Evolutionary conservation across 2,888 invertebrate species (phyloP), one percentile per base, ranked within the genome.

Genomic region (Willowsia nigromaculata): DNA sequence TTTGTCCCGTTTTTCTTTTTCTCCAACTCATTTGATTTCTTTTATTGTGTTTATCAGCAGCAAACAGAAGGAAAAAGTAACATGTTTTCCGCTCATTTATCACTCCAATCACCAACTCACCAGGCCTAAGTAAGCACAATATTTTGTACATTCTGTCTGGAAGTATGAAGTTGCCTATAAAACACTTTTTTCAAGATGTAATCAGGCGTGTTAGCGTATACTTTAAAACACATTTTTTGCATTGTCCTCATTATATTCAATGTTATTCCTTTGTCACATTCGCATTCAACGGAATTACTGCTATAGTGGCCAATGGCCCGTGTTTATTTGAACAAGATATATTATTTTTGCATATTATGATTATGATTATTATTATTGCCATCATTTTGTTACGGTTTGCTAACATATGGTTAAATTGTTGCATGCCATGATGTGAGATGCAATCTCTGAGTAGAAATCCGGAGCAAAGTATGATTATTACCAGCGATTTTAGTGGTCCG

Each of bases 51-150:
- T 88, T 88, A 88, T 88, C 88, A 59, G 62, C 47, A 62, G 25
- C 40, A 50, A 88, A 78, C 88, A 83, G 76, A 76, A 76, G 83
- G 78, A 68, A 83, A 81, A 88, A 82, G 53, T 68, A 56, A 83
- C 88, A 83, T 88, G 88, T 88, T 88, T 88, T 84, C 80, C 62
- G 53, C 88, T 84, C 83, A 59, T 88, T 88, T 88, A 88, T 88
- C 88, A 88, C 47, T 88, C 88, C 74, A 83, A 88, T 88, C 88
- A 84, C 84, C 88, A 88, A 47, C 84, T 84, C 88, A 88, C 88
- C 88, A 88, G 76, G 84, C 68, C 37, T 50, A 53, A 78, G 76
- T 53, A 50, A 53, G 53, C 50, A 78, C 15, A 27, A 78, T 30
- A 47, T 50, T 74, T 50, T 47, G 47, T 43, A n/a, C 27, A 50